These are phyloP conservation scores for Lasioglossum malachurum DNA, from an alignment of 2,888 invertebrate species.

Conservation along the genomic window DNA sequence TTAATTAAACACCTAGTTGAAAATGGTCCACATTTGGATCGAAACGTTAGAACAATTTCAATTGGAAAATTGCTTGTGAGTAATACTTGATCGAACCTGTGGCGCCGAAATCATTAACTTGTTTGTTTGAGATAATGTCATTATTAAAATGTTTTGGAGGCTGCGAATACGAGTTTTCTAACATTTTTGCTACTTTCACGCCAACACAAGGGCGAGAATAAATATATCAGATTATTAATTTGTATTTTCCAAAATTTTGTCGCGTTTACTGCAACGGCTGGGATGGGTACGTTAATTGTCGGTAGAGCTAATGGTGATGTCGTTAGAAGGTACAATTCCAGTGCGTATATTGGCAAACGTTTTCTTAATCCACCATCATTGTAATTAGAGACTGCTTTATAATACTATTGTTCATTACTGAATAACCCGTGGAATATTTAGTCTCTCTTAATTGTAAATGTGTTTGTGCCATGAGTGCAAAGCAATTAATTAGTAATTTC, in stretches of 20 bases:
- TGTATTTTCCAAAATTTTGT: background rate
- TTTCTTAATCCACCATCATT: slow-evolving; percentile 4
- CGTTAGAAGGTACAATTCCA: background rate
- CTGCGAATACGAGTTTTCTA: background rate
- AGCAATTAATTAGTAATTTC: background rate
- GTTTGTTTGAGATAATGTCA: background rate
- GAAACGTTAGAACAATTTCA: too few relatives aligned
- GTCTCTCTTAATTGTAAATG: background rate
- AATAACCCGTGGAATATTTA: background rate
- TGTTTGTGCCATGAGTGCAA: background rate
- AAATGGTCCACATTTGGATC: too few relatives aligned
- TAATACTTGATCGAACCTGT: too few relatives aligned
- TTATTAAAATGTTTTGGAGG: background rate
- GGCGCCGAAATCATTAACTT: too few relatives aligned
- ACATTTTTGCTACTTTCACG: background rate
- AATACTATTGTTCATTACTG: background rate
- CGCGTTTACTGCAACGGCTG: background rate
- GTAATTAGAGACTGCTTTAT: background rate
- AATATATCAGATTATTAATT: background rate
- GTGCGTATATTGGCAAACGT: background rate
- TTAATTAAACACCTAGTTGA: too few relatives aligned
- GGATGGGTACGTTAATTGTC: background rate
- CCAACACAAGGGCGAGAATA: background rate
- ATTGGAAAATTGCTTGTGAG: too few relatives aligned
- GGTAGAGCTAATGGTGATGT: background rate